Evolutionary conservation across 2,888 invertebrate genomes (phyloP), one percentile per base, ranked within the genome.

Genomic region (Lasioglossum villosulum): DNA sequence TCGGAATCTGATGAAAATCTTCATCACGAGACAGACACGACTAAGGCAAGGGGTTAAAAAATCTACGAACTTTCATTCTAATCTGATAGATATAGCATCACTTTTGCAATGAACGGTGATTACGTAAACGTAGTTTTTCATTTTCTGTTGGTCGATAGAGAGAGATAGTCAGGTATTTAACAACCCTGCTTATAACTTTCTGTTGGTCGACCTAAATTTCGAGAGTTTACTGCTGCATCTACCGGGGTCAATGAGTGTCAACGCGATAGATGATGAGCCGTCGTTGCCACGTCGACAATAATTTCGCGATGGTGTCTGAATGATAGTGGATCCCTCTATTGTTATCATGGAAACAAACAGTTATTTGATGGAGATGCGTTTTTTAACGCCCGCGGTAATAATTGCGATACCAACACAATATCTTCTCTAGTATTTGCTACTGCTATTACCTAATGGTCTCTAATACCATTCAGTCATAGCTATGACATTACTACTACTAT

Each of bases 201-300:
- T 80, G 80, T 78, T 78, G 80, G 80, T 37, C 88, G 90, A 91
- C 91, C 90, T 90, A 89, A 90, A 90, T 90, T 90, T 90, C 80
- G 83, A 84, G 88, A 86, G 89, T 90, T 86, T 87, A 78, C 83
- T 80, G 85, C 83, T 85, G 83, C 83, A 83, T 83, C 71, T 68
- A 75, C 77, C 34, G 85, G 37, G 91, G 91, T 91, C 88, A 91
- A 91, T 84, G 86, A 84, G 87, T 88, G 90, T 91, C 90, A 91
- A 91, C 86, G 88, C 84, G 90, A 84, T 90, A 89, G 91, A 91
- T 82, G 91, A 90, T 80, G 76, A 75, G 82, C 74, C 75, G 86
- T 70, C 86, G 84, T 84, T 83, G 89, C 84, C 82, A 82, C 68
- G 89, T 83, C 82, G 88, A 68, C 90, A 82, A 91, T 88, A 87